phyloP scores from a whole-genome alignment of 2,797 vertebrate genomes.

The Sarcophilus harrisii region DNA sequence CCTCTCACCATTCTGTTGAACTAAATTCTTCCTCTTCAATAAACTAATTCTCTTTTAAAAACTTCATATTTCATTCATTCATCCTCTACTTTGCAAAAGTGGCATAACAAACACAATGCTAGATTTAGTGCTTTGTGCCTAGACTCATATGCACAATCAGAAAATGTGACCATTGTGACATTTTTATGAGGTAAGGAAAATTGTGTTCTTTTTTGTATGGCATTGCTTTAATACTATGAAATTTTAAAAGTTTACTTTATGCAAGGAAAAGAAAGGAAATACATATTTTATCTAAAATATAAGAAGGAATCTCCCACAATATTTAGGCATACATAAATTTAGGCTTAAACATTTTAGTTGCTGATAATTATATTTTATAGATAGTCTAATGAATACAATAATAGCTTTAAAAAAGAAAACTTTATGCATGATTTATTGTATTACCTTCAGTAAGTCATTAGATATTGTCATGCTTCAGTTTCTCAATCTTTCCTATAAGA shows the following conservation, averaged over 20 bases:
- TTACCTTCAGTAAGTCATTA: not conserved
- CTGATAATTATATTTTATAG: constrained; percentile 32
- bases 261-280: not conserved
- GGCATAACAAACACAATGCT: not conserved
- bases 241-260: not conserved
- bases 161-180: not conserved
- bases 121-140: not conserved
- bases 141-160: not conserved
- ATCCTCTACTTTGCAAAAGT: not conserved
- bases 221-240: not conserved
- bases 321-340: constrained; percentile 23
- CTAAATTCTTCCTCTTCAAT: not conserved
- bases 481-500: not conserved
- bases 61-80: not conserved
- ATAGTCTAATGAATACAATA: not conserved
- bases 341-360: constrained; percentile 18
- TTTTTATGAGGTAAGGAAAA: not conserved
- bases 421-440: not conserved
- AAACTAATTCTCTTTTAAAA: not conserved
- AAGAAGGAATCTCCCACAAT: constrained; percentile 5
- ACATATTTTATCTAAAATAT: constrained; percentile 7
- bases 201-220: not conserved
- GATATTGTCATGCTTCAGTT: not conserved
- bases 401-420: not conserved
- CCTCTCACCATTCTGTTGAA: constrained; percentile 20